Evolutionary conservation across 2,113 vertebrate genomes (phyloP).

Genomic region (Sakesphorus luctuosus): DNA sequence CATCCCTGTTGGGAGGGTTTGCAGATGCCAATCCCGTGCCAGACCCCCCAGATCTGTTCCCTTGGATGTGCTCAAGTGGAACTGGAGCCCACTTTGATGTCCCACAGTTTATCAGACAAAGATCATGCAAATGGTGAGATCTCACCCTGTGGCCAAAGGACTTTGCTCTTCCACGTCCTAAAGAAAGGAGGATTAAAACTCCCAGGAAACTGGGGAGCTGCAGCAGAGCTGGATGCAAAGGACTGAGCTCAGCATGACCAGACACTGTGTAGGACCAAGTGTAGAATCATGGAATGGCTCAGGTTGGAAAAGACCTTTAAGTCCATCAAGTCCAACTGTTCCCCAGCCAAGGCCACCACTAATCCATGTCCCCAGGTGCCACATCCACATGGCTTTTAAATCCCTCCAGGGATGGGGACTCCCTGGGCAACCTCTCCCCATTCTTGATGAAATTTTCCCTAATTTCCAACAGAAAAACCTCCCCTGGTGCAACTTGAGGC

Average conservation of each 20-base stretch:
- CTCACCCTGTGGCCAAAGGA: neutral
- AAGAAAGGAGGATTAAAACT: neutral
- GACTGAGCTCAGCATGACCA: neutral
- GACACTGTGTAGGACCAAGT: accelerated
- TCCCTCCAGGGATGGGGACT: neutral
- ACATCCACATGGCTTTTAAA: neutral
- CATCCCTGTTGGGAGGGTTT: neutral
- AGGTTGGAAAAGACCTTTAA: neutral
- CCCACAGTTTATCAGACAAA: neutral
- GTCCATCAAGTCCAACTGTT: neutral
- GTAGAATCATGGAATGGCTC: neutral
- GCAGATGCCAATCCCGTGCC: neutral
- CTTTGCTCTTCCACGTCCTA: neutral
- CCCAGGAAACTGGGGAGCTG: neutral
- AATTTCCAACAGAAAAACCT: neutral
- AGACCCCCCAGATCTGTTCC: neutral
- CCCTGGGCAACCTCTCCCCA: neutral
- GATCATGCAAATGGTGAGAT: neutral
- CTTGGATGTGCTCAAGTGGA: accelerated
- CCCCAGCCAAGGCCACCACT: neutral
- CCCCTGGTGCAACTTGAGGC: neutral
- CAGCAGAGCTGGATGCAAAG: neutral
- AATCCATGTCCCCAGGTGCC: neutral
- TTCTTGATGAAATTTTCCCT: neutral
- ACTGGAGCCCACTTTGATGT: accelerated